Evolutionary conservation across 2,113 vertebrate genomes (phyloP).

Genomic region (Zapornia atra): DNA sequence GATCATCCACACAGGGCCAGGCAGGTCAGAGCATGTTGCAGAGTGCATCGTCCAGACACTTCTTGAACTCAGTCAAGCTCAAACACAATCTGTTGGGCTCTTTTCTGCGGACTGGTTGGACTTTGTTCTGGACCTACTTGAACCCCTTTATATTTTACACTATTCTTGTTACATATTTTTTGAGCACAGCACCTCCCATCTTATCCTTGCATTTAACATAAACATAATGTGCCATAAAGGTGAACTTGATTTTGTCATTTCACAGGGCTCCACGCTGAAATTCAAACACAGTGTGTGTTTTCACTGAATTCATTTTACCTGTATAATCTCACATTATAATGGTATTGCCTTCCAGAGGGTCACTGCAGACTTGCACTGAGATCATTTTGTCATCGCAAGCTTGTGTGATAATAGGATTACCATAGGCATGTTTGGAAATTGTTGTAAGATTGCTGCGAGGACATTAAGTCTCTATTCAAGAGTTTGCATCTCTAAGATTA

Average conservation of each 20-base stretch:
- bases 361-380: conserved; percentile 9
- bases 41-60: no score
- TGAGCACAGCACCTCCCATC: neutral
- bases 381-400: conserved; percentile 24
- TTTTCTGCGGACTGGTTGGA: neutral
- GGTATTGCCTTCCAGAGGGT: conserved; percentile 48
- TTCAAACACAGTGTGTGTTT: neutral
- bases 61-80: no score
- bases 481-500: neutral
- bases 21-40: no score
- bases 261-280: neutral
- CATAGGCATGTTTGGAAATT: conserved; percentile 25
- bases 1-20: no score
- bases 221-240: conserved; percentile 18
- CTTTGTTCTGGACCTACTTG: neutral
- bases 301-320: conserved; percentile 41
- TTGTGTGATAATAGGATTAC: conserved; percentile 39
- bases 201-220: neutral
- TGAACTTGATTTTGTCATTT: conserved; percentile 43
- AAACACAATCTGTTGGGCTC: neutral
- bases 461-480: neutral
- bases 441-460: neutral
- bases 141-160: neutral
- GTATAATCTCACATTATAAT: conserved; percentile 46
- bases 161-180: neutral